phyloP scores from a whole-genome alignment of 1,140 invertebrate species.

The Probaryconus sp. region DNA sequence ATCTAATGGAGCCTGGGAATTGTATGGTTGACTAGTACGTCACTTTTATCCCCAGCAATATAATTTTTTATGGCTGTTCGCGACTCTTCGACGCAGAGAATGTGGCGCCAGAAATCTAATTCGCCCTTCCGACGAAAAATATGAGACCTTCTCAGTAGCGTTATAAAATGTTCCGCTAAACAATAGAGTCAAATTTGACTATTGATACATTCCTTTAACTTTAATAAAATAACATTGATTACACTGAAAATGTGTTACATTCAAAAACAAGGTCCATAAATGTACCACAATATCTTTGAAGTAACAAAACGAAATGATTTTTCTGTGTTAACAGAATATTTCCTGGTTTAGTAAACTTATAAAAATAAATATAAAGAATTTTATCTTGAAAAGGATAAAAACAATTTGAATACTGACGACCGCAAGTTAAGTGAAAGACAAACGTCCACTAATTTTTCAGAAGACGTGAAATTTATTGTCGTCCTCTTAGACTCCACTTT shows the following conservation, averaged over 20 bases:
- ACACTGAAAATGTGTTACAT: too few relatives aligned
- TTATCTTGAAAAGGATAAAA: too few relatives aligned
- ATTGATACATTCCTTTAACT: conserved; percentile 34
- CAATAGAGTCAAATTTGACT: conserved; percentile 40
- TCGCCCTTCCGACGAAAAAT: conserved; percentile 43
- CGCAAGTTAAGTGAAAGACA: neutral
- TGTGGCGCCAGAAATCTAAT: conserved; percentile 68
- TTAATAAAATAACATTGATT: too few relatives aligned
- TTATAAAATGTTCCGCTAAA: conserved; percentile 58
- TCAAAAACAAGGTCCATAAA: too few relatives aligned
- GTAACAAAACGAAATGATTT: too few relatives aligned
- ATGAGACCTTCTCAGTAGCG: conserved; percentile 32
- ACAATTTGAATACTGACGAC: too few relatives aligned
- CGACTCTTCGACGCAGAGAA: conserved; percentile 63
- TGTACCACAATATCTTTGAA: too few relatives aligned
- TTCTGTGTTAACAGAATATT: too few relatives aligned
- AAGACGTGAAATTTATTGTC: neutral
- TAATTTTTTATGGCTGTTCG: conserved; percentile 74
- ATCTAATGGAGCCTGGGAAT: too few relatives aligned
- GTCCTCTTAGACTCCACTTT: neutral
- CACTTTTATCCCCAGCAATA: conserved; percentile 72
- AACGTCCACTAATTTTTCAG: too few relatives aligned
- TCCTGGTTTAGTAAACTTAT: too few relatives aligned
- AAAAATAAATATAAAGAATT: too few relatives aligned
- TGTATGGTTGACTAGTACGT: conserved; percentile 64